Evolutionary conservation across 92 coral and sea anemone genomes (phyloP).

Genomic region (Scolanthus callimorphus): DNA sequence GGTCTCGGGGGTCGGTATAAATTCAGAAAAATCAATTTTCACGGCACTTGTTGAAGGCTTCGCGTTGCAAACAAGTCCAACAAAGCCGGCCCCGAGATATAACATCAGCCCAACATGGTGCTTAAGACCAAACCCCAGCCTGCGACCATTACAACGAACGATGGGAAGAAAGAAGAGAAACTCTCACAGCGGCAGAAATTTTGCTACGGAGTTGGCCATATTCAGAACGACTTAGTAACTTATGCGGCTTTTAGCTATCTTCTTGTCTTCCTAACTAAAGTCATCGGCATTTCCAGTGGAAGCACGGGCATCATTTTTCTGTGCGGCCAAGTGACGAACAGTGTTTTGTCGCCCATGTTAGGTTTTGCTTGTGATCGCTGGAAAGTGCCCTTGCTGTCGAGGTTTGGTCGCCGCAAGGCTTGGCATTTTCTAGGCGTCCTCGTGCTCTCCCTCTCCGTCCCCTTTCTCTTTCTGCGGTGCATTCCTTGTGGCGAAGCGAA

Average conservation of each 20-base stretch:
- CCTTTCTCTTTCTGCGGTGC: constrained; percentile 45
- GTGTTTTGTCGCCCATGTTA: constrained; percentile 24
- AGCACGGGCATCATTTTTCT: constrained; percentile 43
- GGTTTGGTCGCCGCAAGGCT: constrained; percentile 49
- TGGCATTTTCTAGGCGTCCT: constrained; percentile 57
- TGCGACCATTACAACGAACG: too few relatives aligned
- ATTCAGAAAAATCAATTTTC: too few relatives aligned
- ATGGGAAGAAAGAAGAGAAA: constrained; percentile 1
- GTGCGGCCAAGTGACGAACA: constrained; percentile 43
- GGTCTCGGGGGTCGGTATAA: too few relatives aligned
- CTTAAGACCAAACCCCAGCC: too few relatives aligned
- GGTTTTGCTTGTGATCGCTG: constrained; percentile 49
- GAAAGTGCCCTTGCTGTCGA: constrained; percentile 32
- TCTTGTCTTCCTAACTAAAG: constrained; percentile 45
- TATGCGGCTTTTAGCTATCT: constrained; percentile 31
- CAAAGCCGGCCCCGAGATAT: too few relatives aligned
- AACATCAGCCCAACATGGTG: too few relatives aligned
- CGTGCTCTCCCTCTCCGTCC: constrained; percentile 22
- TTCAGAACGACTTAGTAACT: constrained; percentile 49
- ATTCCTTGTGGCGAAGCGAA: constrained; percentile 26
- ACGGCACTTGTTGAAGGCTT: too few relatives aligned
- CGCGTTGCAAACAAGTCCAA: too few relatives aligned
- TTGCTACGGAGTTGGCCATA: constrained; percentile 52
- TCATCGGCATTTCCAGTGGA: constrained; percentile 35
- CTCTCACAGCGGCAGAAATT: constrained; percentile 20